Conservation (phyloP, 2,797 vertebrate genomes). For the Sebastes matsubarae region DNA sequence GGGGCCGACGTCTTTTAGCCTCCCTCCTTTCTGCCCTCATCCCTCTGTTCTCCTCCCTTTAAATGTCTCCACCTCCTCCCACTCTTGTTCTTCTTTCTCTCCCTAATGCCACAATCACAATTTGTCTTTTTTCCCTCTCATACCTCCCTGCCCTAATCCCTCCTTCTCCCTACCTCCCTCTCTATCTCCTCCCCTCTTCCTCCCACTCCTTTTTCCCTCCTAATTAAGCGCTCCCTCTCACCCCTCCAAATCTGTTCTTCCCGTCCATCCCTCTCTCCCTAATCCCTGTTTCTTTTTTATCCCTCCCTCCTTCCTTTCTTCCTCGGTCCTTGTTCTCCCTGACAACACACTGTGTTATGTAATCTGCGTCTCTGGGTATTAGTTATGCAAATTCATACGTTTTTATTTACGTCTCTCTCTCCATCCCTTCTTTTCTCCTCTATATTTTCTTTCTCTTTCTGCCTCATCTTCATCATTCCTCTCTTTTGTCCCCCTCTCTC, state of each 20-base stretch:
- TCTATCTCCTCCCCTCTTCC: constrained; percentile 10
- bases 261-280: constrained; percentile 26
- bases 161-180: constrained; percentile 5
- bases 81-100: constrained; percentile 15
- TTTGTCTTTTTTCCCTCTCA: constrained; percentile 23
- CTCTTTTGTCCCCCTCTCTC: neutral
- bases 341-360: constrained; percentile 74
- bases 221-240: constrained; percentile 58
- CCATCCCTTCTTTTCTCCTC: neutral
- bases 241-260: constrained; percentile 38
- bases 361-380: constrained; percentile 73
- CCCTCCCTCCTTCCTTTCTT: constrained; percentile 18
- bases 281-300: constrained; percentile 37
- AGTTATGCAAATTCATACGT: constrained; percentile 78
- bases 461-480: neutral
- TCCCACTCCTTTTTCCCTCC: constrained; percentile 31
- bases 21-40: neutral
- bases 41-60: constrained; percentile 18
- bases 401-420: constrained; percentile 70
- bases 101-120: constrained; percentile 39
- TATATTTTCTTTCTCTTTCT: neutral
- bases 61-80: constrained; percentile 37
- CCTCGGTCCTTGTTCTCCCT: constrained; percentile 71
- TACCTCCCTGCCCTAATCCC: constrained; percentile 47
- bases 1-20: neutral